Evolutionary conservation across 2,888 invertebrate genomes (phyloP).

Genomic region (Tenthredo distinguenda): DNA sequence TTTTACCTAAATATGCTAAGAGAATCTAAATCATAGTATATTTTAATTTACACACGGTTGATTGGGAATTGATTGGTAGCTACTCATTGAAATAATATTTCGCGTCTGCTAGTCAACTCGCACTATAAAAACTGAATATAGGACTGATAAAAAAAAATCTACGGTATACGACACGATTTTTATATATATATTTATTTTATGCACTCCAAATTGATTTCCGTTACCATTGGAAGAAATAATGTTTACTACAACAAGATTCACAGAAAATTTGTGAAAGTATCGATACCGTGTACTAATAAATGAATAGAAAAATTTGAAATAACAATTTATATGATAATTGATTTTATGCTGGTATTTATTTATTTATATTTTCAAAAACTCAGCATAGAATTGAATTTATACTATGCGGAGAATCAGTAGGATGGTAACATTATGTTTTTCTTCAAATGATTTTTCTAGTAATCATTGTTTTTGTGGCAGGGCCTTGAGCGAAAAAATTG

Average conservation of each 20-base stretch:
- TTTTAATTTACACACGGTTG: constrained; percentile 60
- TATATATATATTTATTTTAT: neutral
- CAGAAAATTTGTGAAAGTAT: neutral
- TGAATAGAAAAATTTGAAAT: neutral
- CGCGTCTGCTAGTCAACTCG: neutral
- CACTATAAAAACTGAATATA: neutral
- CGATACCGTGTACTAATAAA: neutral
- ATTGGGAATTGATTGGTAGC: constrained; percentile 62
- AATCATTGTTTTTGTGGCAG: constrained; percentile 28
- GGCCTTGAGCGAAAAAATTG: constrained; percentile 40
- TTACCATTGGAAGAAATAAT: neutral
- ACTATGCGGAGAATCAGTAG: constrained; percentile 8
- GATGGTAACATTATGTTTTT: neutral
- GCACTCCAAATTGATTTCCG: neutral
- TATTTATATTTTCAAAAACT: neutral
- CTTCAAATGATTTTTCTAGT: neutral
- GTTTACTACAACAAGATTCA: neutral
- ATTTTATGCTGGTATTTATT: neutral
- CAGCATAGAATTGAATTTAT: neutral
- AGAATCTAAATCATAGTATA: constrained; percentile 64
- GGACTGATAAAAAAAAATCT: neutral
- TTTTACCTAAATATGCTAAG: constrained; percentile 59
- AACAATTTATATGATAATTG: neutral
- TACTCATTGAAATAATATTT: constrained; percentile 27
- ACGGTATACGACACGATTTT: neutral